Evolutionary conservation across 2,888 invertebrate species (phyloP).

Genomic region (Cataglyphis cursor): DNA sequence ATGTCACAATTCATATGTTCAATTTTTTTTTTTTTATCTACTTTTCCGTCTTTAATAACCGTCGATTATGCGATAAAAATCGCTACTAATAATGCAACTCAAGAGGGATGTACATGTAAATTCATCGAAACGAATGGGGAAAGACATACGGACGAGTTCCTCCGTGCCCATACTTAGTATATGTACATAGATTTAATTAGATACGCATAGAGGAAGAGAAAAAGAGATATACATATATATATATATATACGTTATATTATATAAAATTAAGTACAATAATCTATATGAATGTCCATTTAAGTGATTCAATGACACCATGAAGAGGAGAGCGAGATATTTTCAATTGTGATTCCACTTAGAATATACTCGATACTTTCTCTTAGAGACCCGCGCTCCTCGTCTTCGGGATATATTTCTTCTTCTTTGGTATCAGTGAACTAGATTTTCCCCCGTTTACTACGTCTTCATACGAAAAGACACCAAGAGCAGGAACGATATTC

Average conservation of each 20-base stretch:
- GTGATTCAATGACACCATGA: constrained; percentile 63
- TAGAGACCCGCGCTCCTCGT: constrained; percentile 42
- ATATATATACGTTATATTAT: constrained; percentile 60
- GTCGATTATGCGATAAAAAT: constrained; percentile 34
- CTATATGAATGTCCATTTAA: constrained; percentile 74
- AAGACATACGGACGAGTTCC: constrained; percentile 83
- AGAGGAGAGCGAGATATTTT: constrained; percentile 62
- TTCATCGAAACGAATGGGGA: constrained; percentile 74
- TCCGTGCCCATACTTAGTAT: constrained; percentile 80
- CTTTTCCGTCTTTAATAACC: constrained; percentile 15
- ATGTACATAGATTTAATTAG: constrained; percentile 70
- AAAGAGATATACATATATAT: constrained; percentile 9
- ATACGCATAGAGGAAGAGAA: constrained; percentile 51
- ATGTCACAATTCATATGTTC: constrained; percentile 23
- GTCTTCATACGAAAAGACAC: constrained; percentile 37
- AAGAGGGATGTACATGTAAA: constrained; percentile 21
- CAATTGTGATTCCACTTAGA: constrained; percentile 66
- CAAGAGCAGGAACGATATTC: constrained; percentile 60
- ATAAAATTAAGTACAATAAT: constrained; percentile 76
- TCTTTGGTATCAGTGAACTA: constrained; percentile 48
- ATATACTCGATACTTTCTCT: constrained; percentile 55
- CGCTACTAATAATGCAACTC: constrained; percentile 8
- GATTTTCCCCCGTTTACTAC: constrained; percentile 29
- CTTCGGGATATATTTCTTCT: constrained; percentile 42
- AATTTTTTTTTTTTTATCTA: constrained; percentile 1